Evolutionary conservation across 2,113 vertebrate genomes (phyloP).

Genomic region (Hyperoodon ampullatus): DNA sequence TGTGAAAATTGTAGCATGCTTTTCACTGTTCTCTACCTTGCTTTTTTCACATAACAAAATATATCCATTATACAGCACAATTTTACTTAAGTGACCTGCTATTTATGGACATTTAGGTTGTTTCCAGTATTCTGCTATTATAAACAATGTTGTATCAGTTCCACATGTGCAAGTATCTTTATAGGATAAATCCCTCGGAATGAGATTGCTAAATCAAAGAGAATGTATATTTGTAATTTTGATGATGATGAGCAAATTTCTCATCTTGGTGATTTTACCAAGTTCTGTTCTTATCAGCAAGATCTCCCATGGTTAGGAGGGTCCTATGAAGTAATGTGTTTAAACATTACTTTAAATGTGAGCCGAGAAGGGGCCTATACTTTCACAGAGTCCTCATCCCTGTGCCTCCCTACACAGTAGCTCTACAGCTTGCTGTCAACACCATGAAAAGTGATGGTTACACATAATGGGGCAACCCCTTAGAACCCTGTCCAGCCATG

Average conservation of each 20-base stretch:
- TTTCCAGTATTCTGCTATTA: background rate
- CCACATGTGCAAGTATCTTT: background rate
- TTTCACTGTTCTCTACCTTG: background rate
- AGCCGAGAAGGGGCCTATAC: background rate
- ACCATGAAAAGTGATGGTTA: background rate
- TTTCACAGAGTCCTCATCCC: background rate
- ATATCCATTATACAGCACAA: background rate
- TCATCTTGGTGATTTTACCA: background rate
- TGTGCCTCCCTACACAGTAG: background rate
- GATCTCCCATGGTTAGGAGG: background rate
- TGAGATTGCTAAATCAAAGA: background rate
- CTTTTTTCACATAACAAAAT: background rate
- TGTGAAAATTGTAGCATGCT: background rate
- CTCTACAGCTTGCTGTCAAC: background rate
- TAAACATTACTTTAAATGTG: background rate
- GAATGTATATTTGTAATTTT: background rate
- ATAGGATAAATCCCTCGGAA: background rate
- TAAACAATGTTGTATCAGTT: background rate
- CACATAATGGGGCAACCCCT: rapidly evolving
- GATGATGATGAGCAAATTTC: background rate
- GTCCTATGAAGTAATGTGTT: background rate
- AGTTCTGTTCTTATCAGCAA: background rate
- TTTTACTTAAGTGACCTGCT: background rate
- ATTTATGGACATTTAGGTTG: background rate
- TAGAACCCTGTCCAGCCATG: background rate